phyloP scores from a whole-genome alignment of 1,140 invertebrate genomes.

The Drosophila nigrodunni region DNA sequence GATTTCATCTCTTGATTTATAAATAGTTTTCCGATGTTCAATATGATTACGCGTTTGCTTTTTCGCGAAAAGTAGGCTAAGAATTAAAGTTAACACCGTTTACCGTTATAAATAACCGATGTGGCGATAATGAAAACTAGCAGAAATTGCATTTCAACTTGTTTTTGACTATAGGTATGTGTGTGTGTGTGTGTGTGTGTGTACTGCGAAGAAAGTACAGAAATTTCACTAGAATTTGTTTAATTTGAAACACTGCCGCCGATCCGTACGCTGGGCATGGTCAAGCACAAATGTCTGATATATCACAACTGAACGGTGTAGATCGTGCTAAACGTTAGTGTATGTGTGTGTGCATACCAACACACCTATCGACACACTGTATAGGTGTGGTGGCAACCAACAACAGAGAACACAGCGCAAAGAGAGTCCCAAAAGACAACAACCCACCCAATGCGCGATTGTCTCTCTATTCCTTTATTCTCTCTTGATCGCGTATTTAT shows the following conservation, averaged over 20 bases:
- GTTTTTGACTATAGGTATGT: conserved; percentile 27
- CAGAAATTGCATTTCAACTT: conserved; percentile 55
- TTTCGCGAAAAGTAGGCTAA: background rate
- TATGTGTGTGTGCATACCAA: conserved; percentile 11
- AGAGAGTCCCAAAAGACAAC: conserved; percentile 45
- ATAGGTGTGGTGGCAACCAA: conserved; percentile 17
- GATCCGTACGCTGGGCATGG: conserved; percentile 63
- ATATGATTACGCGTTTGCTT: conserved; percentile 11
- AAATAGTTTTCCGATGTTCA: conserved; percentile 58
- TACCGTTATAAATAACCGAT: conserved; percentile 51
- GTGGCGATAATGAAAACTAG: conserved; percentile 45
- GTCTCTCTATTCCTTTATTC: conserved; percentile 60
- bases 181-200: no score
- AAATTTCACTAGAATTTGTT: conserved; percentile 51
- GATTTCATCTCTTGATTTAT: conserved; percentile 76
- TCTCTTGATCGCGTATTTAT: conserved; percentile 54
- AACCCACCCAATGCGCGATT: conserved; percentile 57
- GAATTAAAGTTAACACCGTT: background rate
- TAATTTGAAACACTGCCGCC: conserved; percentile 25
- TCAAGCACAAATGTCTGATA: conserved; percentile 61
- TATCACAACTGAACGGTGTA: conserved; percentile 59
- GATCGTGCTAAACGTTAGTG: conserved; percentile 32
- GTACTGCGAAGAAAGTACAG: conserved; percentile 2
- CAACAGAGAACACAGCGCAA: conserved; percentile 34
- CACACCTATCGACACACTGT: background rate